These are phyloP conservation scores for Ornithoptera priamus DNA, from an alignment of 2,888 invertebrate species.

Conservation along the genomic window DNA sequence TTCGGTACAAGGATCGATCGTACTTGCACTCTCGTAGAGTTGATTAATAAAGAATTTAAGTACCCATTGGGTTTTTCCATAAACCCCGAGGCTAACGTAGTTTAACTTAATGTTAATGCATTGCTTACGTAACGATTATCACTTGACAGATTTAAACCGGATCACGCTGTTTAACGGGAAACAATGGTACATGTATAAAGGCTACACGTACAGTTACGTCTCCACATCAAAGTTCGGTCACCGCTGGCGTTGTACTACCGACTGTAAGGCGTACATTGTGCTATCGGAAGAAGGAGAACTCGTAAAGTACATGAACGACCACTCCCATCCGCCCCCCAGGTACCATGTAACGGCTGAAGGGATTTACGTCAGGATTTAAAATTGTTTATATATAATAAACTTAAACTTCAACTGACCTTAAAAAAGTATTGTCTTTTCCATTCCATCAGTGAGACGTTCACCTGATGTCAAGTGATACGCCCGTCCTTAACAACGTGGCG, in stretches of 20 bases:
- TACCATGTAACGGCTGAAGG: slow-evolving; percentile 34
- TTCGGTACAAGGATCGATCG: no score
- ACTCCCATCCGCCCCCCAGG: slow-evolving; percentile 33
- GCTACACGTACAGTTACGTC: slow-evolving; percentile 39
- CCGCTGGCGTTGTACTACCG: slow-evolving; percentile 36
- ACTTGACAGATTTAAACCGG: slow-evolving; percentile 29
- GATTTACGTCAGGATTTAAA: slow-evolving; percentile 34
- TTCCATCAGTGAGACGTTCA: no score
- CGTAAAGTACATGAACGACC: slow-evolving; percentile 26
- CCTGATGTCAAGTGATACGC: no score
- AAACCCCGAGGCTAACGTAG: no score
- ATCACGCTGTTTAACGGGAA: slow-evolving; percentile 36
- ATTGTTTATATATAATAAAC: background rate
- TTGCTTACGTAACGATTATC: background rate
- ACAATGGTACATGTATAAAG: slow-evolving; percentile 37
- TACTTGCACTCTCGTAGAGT: no score
- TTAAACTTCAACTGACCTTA: background rate
- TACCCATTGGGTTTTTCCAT: no score
- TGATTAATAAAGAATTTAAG: no score
- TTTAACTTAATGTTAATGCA: background rate
- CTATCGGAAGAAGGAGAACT: slow-evolving; percentile 30
- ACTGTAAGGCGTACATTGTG: slow-evolving; percentile 36
- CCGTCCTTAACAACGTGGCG: no score
- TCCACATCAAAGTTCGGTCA: slow-evolving; percentile 26
- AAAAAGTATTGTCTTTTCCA: no score